Base-by-base conservation (phyloP, 2,797 vertebrate species). In the Crax fasciolata region DNA sequence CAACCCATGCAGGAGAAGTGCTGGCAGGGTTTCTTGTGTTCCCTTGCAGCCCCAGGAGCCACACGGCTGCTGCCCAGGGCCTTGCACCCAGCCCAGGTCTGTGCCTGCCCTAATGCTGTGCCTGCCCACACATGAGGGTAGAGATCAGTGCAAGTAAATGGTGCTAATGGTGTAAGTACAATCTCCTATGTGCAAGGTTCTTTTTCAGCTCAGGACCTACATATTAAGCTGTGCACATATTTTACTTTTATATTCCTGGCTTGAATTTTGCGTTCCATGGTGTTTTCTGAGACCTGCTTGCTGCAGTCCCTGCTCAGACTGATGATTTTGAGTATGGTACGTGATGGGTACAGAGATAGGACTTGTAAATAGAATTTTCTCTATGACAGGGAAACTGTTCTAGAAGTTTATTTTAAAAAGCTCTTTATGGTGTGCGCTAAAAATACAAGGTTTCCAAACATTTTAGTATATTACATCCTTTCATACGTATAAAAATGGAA, bases 91-190 rank as follows among this genome's bases (percentile, higher is more conserved):
- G 8, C 14, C 46, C 32, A n/a, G 25, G 17, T 5, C 46, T 54
- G 14, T 6, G 57, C 28, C 24, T 10, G 32, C 27, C 30, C 21
- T 35, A 35, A 35, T 35, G 35, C 35, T 35, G 35, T 52, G 13
- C 54, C 48, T 14, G 21, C 41, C 5, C 46, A 8, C 9, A 32
- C 15, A 30, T 4, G 1, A 19, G 35, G 38, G 21, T 10, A 9
- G 19, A 27, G 32, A 48, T 0, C 5, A 24, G 43, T 10, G 5
- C 1, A 2, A 23, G 8, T 10, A 32, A 32, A 13, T 16, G 35
- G 15, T 13, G 30, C 27, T 61, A 6, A 38, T 17, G 12, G 11
- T 1, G 30, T 18, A 79, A 65, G 25, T 14, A 38, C 10, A 28
- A 12, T 70, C 88, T 38, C 59, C 16, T 11, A 39, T 5, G 16